A percentile compares a stretch with the other conserved stretches of the same genome.
Evolutionary conservation across 2,113 vertebrate genomes (phyloP).

Genomic region (Mesembrinibis cayennensis): DNA sequence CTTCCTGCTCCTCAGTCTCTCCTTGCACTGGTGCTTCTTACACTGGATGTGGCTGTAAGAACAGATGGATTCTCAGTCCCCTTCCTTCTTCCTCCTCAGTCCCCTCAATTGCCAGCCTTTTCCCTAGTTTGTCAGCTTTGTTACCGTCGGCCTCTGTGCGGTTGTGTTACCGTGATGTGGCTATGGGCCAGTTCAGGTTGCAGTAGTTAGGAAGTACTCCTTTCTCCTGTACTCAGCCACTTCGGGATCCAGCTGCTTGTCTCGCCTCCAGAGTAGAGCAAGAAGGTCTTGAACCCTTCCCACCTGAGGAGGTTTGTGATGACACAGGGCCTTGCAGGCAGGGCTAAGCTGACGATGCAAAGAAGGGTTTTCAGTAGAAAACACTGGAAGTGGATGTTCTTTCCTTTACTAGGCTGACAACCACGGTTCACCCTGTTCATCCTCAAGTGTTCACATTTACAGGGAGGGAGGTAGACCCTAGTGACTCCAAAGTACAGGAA

Average conservation of each 20-base stretch:
- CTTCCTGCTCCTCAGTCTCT: neutral
- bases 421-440: neutral
- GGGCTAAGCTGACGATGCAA: neutral
- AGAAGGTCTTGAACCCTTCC: neutral
- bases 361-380: neutral
- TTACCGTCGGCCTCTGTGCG: neutral
- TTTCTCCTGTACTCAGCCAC: neutral
- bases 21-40: neutral
- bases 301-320: neutral
- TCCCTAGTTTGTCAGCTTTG: neutral
- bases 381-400: neutral
- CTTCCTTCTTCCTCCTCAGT: neutral
- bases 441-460: neutral
- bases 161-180: neutral
- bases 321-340: too few species aligned
- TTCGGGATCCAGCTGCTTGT: neutral
- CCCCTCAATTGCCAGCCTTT: neutral
- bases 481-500: neutral
- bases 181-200: neutral
- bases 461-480: neutral
- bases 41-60: neutral
- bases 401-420: neutral
- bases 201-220: neutral
- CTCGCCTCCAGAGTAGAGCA: neutral
- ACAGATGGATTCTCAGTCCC: neutral